Evolutionary conservation across 1,140 invertebrate species (phyloP).

Genomic region (Chironomus striatipennis): DNA sequence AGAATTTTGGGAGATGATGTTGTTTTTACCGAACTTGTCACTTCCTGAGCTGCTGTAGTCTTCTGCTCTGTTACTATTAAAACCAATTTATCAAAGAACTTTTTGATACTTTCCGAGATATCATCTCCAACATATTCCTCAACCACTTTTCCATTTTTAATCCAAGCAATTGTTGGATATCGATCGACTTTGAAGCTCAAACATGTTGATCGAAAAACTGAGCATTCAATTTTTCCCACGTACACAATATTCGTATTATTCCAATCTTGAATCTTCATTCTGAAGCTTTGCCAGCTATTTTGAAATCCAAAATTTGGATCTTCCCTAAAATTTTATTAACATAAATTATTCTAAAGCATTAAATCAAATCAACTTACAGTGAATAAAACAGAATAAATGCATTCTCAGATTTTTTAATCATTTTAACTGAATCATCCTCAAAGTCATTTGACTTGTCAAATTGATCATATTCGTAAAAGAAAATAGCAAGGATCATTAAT

Average conservation of each 20-base stretch:
- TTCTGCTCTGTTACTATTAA: no score
- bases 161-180: constrained; percentile 2
- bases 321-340: neutral
- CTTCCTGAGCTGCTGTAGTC: no score
- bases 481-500: neutral
- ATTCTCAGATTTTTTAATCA: neutral
- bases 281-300: neutral
- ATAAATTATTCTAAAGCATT: no score
- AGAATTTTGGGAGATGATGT: no score
- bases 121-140: neutral
- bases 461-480: neutral
- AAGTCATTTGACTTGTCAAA: neutral
- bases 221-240: constrained; percentile 1
- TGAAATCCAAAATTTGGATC: neutral
- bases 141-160: neutral
- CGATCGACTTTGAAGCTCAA: neutral
- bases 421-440: neutral
- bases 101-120: neutral
- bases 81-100: neutral
- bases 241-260: neutral
- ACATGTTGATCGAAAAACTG: neutral
- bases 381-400: neutral
- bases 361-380: neutral
- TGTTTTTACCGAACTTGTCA: no score
- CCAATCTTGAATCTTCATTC: neutral